These are phyloP conservation scores for Dipodomys spectabilis DNA, from an alignment of 2,113 vertebrate genomes.

Conservation along the genomic window DNA sequence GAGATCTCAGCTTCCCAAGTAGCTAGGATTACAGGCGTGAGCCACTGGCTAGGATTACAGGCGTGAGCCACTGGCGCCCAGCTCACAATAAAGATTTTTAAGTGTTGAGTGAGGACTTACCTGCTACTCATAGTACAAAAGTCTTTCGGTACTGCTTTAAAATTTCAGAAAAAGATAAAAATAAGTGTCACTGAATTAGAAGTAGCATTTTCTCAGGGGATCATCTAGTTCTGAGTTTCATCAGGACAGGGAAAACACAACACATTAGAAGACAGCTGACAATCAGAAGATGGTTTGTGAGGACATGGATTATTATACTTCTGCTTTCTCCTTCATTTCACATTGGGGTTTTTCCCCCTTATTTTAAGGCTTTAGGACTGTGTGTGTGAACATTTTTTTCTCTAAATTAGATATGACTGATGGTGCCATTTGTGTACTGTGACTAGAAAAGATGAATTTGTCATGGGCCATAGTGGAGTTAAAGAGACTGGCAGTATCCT, in stretches of 20 bases:
- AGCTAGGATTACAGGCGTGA: too few relatives aligned
- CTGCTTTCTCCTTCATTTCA: background rate
- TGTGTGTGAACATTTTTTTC: background rate
- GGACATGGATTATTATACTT: too few relatives aligned
- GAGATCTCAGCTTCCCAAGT: too few relatives aligned
- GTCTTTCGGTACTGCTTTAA: background rate
- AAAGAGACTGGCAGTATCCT: background rate
- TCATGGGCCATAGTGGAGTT: background rate
- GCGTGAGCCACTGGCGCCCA: too few relatives aligned
- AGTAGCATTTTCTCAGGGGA: background rate
- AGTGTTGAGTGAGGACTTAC: background rate
- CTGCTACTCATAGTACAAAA: background rate
- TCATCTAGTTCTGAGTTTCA: background rate
- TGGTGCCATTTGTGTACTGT: background rate
- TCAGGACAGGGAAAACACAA: background rate
- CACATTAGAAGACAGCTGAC: background rate
- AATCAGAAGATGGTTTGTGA: background rate
- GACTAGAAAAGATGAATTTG: background rate
- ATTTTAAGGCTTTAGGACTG: background rate
- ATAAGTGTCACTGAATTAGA: background rate
- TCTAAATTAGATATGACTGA: background rate
- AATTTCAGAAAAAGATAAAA: background rate
- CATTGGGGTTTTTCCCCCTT: background rate
- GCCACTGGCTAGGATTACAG: too few relatives aligned
- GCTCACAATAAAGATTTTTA: background rate